Evolutionary conservation across 2,888 invertebrate species (phyloP).

Genomic region (Morpho deidamia): DNA sequence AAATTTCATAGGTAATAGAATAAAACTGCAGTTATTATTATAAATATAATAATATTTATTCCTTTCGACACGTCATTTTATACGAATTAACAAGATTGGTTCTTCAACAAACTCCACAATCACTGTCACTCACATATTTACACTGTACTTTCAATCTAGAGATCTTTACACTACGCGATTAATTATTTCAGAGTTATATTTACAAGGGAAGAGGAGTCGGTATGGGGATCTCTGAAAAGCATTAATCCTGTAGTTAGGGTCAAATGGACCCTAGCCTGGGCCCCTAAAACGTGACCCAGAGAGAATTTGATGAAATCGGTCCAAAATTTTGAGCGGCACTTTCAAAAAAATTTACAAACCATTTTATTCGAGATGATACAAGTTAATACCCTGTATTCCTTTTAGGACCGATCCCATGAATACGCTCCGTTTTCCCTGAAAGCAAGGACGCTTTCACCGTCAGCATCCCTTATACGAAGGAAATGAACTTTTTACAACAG

Average conservation of each 20-base stretch:
- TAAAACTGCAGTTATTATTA: slow-evolving; percentile 31
- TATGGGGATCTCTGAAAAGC: slow-evolving; percentile 11
- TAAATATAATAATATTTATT: slow-evolving; percentile 74
- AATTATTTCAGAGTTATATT: slow-evolving; percentile 21
- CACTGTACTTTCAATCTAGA: slow-evolving; percentile 23
- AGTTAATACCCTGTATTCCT: slow-evolving; percentile 26
- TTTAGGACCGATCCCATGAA: slow-evolving; percentile 14
- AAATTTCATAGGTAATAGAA: neutral
- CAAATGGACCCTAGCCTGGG: slow-evolving; percentile 6
- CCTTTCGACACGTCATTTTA: slow-evolving; percentile 45
- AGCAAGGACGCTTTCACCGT: no score
- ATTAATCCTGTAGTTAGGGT: slow-evolving; percentile 14
- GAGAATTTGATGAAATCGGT: slow-evolving; percentile 15
- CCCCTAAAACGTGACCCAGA: slow-evolving; percentile 24
- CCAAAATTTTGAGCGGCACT: slow-evolving; percentile 16
- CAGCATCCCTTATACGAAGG: neutral
- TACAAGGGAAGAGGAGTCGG: slow-evolving; percentile 9
- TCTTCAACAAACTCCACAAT: slow-evolving; percentile 35
- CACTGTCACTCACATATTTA: slow-evolving; percentile 24
- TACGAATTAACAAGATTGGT: slow-evolving; percentile 53
- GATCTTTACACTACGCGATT: slow-evolving; percentile 24
- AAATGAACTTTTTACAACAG: no score
- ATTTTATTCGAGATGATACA: slow-evolving; percentile 23
- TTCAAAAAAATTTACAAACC: slow-evolving; percentile 3
- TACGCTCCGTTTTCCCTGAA: slow-evolving; percentile 8